Base-by-base conservation (phyloP, 1,140 invertebrate genomes). In the Drosophila parvula region DNA sequence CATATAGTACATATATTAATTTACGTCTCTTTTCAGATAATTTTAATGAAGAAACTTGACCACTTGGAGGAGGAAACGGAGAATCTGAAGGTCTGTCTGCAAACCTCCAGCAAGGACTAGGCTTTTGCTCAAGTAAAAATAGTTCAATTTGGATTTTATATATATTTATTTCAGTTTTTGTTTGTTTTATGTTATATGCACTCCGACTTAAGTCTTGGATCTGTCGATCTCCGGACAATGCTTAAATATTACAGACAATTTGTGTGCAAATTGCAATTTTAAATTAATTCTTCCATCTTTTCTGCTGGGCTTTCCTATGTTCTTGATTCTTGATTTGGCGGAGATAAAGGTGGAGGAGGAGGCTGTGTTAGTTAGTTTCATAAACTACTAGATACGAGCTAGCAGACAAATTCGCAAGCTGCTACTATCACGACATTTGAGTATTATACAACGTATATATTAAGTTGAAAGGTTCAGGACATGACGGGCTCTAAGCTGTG, bases 31-130 rank as follows among this genome's bases (percentile, higher is more conserved):
- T 88, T 94, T 16, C 90, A 97, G 96, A 94, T 97, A 88, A 93
- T 96, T 77, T 90, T 97, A 38, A 93, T 96, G 81, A 95, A 96
- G 90, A 96, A 96, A 93, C 94, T 96, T 18, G 96, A 97, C 90
- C 95, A 95, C 90, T 92, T 97, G 50, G 93, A 95, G 76, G 96
- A 97, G 77, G 96, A 97, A 92, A 96, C 83, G 5, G 83, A 88
- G 40, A 69, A 53, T 9, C 51, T 86, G 0, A 86, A 88, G 27
- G 41, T 43, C 12, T 85, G 82, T n/a, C 58, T 85, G 27, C 27
- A 41, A 16, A 18, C 53, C 0, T 76, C 53, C 12, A 36, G 18
- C 4, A 44, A 44, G 28, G 30, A 76, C 9, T 59, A 53, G 28
- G 11, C 4, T 38, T 38, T 12, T 11, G 4, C 3, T 0, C 28